These are phyloP conservation scores for Pimpla rufipes DNA, from an alignment of 2,888 invertebrate genomes.

Conservation along the genomic window DNA sequence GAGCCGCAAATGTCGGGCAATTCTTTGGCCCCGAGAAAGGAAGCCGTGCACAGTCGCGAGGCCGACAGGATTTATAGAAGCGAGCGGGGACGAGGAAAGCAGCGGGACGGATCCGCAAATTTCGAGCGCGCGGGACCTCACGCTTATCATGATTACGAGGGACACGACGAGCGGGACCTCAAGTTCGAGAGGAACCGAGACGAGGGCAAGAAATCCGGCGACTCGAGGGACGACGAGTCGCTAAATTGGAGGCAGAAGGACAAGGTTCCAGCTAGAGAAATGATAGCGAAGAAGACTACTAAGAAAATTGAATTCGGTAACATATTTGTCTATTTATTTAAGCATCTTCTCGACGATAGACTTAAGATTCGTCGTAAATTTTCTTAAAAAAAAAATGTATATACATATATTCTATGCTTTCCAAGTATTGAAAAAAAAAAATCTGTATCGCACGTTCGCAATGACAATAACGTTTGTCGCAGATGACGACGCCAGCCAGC, in stretches of 20 bases:
- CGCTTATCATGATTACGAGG: conserved; percentile 75
- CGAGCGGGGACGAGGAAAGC: conserved; percentile 56
- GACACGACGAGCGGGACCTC: conserved; percentile 65
- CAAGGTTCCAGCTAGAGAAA: conserved; percentile 67
- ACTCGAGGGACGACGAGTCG: conserved; percentile 70
- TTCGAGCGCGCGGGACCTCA: conserved; percentile 72
- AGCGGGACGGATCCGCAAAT: conserved; percentile 63
- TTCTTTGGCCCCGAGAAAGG: conserved; percentile 33
- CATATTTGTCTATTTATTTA: conserved; percentile 30
- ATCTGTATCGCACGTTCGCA: neutral
- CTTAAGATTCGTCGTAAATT: no score
- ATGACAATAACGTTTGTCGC: conserved; percentile 42
- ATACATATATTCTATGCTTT: no score
- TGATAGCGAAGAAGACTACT: conserved; percentile 70
- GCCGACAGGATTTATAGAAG: conserved; percentile 50
- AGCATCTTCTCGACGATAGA: no score
- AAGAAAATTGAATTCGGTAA: conserved; percentile 77
- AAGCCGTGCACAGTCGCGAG: conserved; percentile 55
- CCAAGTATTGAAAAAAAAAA: neutral
- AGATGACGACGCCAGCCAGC: conserved; percentile 90
- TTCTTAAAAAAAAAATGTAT: no score
- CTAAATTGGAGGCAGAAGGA: conserved; percentile 78
- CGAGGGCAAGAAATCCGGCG: conserved; percentile 68
- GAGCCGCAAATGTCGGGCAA: conserved; percentile 33
- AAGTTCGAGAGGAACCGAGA: conserved; percentile 63